A percentile compares a stretch with the other conserved stretches of the same genome.
phyloP scores from a whole-genome alignment of 2,888 invertebrate genomes.

The Strigamia maritima region DNA sequence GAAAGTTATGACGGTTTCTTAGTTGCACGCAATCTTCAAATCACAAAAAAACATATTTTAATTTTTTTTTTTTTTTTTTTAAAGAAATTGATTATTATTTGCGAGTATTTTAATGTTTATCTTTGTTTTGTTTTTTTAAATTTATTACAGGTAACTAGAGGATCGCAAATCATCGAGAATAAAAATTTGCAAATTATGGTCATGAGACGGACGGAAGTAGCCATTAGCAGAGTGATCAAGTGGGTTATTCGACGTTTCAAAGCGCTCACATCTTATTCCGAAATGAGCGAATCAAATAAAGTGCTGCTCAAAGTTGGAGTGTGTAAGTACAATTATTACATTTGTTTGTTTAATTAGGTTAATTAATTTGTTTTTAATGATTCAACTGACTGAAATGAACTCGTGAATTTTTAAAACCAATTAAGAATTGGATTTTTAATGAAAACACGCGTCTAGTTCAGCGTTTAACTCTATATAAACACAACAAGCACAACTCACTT shows the following conservation, averaged over 20 bases:
- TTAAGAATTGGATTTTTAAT: constrained; percentile 27
- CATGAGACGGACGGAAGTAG: constrained; percentile 17
- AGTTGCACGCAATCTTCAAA: too few relatives aligned
- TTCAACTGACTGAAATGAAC: neutral
- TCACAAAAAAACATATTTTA: neutral
- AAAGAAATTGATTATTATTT: neutral
- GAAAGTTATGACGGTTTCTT: too few relatives aligned
- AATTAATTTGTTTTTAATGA: neutral
- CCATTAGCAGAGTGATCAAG: constrained; percentile 42
- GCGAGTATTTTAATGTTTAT: neutral
- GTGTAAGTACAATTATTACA: constrained; percentile 19
- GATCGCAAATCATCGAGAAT: constrained; percentile 41
- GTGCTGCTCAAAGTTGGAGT: constrained; percentile 44
- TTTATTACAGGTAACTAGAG: constrained; percentile 40
- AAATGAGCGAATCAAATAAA: constrained; percentile 45
- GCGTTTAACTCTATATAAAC: too few relatives aligned
- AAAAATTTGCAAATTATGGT: constrained; percentile 36
- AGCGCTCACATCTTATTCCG: constrained; percentile 45
- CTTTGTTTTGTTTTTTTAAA: neutral
- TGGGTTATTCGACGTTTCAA: constrained; percentile 44
- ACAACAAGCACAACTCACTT: too few relatives aligned
- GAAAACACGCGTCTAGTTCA: neutral
- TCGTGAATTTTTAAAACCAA: constrained; percentile 33
- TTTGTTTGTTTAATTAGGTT: neutral
- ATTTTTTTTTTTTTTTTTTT: neutral